Percentiles rank a stretch among this genome's conserved stretches.
phyloP scores from a whole-genome alignment of 2,113 vertebrate genomes.

The Crotalus viridis region DNA sequence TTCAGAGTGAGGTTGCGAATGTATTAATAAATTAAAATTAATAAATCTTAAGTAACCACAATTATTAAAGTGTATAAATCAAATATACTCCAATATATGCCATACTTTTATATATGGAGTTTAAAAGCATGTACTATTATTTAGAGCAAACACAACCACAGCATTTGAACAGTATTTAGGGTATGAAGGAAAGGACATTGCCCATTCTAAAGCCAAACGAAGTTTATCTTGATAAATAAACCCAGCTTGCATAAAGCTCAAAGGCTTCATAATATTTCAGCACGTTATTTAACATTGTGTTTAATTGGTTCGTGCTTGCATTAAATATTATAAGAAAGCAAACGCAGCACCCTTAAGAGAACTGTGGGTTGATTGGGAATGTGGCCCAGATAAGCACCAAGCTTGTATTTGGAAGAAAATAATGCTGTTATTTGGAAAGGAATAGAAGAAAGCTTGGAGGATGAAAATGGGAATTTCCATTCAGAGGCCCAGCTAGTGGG shows the following conservation, averaged over 20 bases:
- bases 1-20: background rate
- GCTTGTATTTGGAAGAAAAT: background rate
- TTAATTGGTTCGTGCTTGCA: background rate
- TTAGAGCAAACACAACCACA: background rate
- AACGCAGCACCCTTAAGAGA: background rate
- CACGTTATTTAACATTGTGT: background rate
- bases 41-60: background rate
- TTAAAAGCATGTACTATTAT: background rate
- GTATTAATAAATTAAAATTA: background rate
- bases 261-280: background rate
- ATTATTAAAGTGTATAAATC: background rate
- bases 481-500: background rate
- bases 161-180: background rate
- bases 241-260: background rate
- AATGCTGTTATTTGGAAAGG: background rate
- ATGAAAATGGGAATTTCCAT: background rate
- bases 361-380: background rate
- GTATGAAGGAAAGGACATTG: background rate
- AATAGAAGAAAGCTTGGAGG: background rate
- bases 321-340: background rate
- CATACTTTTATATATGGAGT: background rate
- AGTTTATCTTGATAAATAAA: background rate
- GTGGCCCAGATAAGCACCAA: background rate
- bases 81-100: background rate
- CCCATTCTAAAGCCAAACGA: background rate